These are phyloP conservation scores for Rallus limicola DNA, from an alignment of 2,113 vertebrate species.

Conservation along the genomic window DNA sequence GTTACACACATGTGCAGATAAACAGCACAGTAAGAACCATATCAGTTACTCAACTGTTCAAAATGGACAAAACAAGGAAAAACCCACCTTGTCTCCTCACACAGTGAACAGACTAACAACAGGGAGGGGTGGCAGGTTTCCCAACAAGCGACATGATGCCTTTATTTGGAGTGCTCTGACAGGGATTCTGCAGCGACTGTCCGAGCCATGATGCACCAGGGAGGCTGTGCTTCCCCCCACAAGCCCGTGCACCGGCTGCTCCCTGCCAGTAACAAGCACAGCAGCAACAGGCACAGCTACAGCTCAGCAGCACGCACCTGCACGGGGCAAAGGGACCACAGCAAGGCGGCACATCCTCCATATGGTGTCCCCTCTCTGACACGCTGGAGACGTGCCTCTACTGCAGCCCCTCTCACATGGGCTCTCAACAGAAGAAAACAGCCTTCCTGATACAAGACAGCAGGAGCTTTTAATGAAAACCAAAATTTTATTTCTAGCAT, in stretches of 20 bases:
- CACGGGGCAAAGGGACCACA: rapidly evolving
- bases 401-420: rapidly evolving
- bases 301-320: too few relatives aligned
- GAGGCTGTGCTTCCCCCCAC: neutral
- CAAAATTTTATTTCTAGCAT: neutral
- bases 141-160: neutral
- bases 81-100: neutral
- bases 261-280: rapidly evolving
- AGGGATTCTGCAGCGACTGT: rapidly evolving
- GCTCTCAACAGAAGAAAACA: neutral
- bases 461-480: neutral
- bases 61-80: neutral
- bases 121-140: neutral
- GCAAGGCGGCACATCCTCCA: neutral
- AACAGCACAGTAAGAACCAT: neutral
- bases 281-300: neutral
- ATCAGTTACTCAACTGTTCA: neutral
- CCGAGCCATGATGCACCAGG: neutral
- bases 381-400: neutral
- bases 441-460: neutral
- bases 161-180: neutral
- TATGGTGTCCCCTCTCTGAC: rapidly evolving
- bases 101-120: neutral
- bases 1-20: neutral
- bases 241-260: too few relatives aligned